Base-by-base conservation (phyloP, 1,140 invertebrate species). In the Colletes gigas region DNA sequence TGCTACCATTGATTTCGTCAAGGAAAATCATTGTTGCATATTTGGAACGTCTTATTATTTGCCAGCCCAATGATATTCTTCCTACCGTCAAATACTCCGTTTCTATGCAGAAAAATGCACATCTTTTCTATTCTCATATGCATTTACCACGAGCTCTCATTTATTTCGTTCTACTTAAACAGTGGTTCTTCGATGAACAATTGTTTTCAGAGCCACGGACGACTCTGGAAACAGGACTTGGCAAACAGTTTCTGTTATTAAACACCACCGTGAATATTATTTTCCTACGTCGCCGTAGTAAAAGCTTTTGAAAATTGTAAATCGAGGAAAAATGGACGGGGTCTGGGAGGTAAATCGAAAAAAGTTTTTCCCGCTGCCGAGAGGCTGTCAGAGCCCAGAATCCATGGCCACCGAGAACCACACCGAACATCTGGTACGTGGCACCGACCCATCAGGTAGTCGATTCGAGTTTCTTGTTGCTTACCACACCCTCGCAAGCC, bases 401-500 rank as follows among this genome's bases (percentile, higher is more conserved):
- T 86, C 78, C 63, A 83, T 67, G 79, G 78, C 17, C 52, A 55
- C 62, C 30, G 68, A 68, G 59, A 82, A 85, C 69, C 77, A 81
- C 63, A 57, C 59, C 68, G 78, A 84, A 86, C 86, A 86, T 86
- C 78, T 86, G 84, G 71, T 84, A 87, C 85, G 81, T 62, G 82
- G 78, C 75, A 81, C 69, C 70, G 67, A 57, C 65, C 84, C 74
- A 83, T 78, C 81, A 81, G 65, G 73, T 76, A 86, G 78, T 87
- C 82, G 85, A 84, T 83, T 71, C 85, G 44, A 66, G 71, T 86
- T 86, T 87, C 84, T 87, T 83, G 79, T 84, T 78, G 74, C 81
- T 84, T 79, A 81, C 71, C 70, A 52, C 76, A 77, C 73, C 55
- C 73, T 63, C 14, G 3, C 50, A 39, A 30, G 19, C 41, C 47